Base-by-base conservation (phyloP, 1,140 invertebrate genomes). In the Ceratitis capitata region DNA sequence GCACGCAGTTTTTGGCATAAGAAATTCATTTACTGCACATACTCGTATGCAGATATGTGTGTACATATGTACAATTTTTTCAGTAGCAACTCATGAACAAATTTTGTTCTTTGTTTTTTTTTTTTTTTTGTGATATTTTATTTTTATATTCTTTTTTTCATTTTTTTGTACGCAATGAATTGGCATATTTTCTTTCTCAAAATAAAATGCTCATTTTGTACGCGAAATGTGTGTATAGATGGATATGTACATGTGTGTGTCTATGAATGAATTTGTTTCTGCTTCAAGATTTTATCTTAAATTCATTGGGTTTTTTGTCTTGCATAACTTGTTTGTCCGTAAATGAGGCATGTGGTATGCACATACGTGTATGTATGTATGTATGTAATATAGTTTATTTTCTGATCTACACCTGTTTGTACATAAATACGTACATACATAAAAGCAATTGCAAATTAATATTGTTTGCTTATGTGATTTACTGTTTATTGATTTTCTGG, bases 161-260 rank as follows among this genome's bases (percentile, higher is more conserved):
- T n/a, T n/a, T n/a, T 74, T 74, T 74, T 78, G 19, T 78, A 23
- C 69, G 69, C 69, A 78, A 26, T 78, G n/a, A 47, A n/a, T 78
- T 78, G 35, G 69, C 39, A 10, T 45, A 78, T 47, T 78, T 23
- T 3, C 10, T 61, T 61, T 61, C 3, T 1, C 23, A 32, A 10
- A 58, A 7, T 14, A 3, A 23, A 2, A 14, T 23, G 19, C 6
- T n/a, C 19, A 58, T 12, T 32, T 32, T 0, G 2, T 61, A 12
- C 10, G 26, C 29, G 1, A 42, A 3, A 45, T 42, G 69, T 42
- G 10, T 78, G 7, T 61, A 12, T 16, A 6, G 6, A 26, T 26
- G 26, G 14, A 5, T 56, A 19, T 19, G n/a, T 61, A 26, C 56
- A 26, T 26, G 12, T 39, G 1, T 19, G 32, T 69, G 12, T 35